A percentile compares a stretch with the other conserved stretches of the same genome.
Conservation (phyloP, 1,140 invertebrate genomes). For the Schlechtendalia chinensis region DNA sequence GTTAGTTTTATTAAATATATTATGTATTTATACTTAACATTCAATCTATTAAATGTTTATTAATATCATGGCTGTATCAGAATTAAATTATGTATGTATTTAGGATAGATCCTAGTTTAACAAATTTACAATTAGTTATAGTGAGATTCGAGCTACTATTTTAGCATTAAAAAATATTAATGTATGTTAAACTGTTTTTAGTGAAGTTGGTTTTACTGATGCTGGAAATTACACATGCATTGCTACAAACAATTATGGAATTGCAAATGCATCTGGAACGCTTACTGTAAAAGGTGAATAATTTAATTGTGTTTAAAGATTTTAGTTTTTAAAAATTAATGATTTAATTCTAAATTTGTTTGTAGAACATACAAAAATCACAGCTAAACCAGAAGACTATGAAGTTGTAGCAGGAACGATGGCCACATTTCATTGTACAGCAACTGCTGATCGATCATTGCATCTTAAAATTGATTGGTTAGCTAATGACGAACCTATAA, state of each 20-base stretch:
- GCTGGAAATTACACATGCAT: conserved; percentile 86
- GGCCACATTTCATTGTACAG: conserved; percentile 92
- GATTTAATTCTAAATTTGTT: conserved; percentile 50
- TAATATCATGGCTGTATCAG: neutral
- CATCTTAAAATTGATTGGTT: conserved; percentile 83
- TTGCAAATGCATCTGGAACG: conserved; percentile 70
- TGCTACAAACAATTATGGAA: conserved; percentile 90
- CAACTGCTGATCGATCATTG: conserved; percentile 78
- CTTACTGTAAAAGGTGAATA: conserved; percentile 74
- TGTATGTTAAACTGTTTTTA: conserved; percentile 50
- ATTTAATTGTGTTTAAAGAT: conserved; percentile 41
- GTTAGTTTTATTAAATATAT: conserved; percentile 52
- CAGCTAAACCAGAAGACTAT: conserved; percentile 82
- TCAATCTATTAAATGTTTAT: neutral
- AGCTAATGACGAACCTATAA: conserved; percentile 78
- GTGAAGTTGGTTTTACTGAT: conserved; percentile 78
- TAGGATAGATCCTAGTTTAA: too few relatives aligned
- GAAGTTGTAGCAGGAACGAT: conserved; percentile 84
- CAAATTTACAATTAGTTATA: too few relatives aligned
- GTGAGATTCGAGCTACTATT: too few relatives aligned
- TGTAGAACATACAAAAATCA: conserved; percentile 77
- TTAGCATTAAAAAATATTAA: too few relatives aligned
- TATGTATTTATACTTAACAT: neutral
- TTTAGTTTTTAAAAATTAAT: conserved; percentile 45
- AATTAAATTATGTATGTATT: too few relatives aligned